These are phyloP conservation scores for Syngnathus acus DNA, from an alignment of 2,797 vertebrate species.

Conservation along the genomic window DNA sequence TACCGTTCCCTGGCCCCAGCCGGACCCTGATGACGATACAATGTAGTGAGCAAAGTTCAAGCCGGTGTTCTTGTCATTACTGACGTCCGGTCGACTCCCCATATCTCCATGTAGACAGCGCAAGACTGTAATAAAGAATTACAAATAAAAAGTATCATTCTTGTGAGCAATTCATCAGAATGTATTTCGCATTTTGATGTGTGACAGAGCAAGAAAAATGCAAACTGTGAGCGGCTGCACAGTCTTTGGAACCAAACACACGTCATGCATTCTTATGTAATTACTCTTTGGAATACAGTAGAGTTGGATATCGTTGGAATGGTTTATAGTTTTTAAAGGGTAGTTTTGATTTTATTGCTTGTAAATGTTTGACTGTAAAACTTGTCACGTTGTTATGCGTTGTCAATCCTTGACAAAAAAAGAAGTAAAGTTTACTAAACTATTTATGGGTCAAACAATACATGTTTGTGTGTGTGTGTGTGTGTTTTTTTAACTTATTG, in stretches of 20 bases:
- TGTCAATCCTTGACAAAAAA: neutral
- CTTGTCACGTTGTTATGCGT: neutral
- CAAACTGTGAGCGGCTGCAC: neutral
- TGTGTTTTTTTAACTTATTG: no score
- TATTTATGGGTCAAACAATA: no score
- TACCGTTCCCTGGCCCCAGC: slow-evolving; percentile 10
- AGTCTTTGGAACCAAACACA: slow-evolving; percentile 49
- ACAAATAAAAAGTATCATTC: neutral
- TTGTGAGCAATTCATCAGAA: no score
- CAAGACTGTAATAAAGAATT: neutral
- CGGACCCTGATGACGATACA: slow-evolving; percentile 58
- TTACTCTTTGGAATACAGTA: neutral
- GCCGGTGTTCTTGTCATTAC: slow-evolving; percentile 19
- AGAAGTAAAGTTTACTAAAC: neutral
- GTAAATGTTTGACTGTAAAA: neutral
- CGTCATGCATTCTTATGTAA: slow-evolving; percentile 1
- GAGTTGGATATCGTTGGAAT: neutral
- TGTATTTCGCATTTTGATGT: neutral
- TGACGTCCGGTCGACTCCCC: slow-evolving; percentile 2
- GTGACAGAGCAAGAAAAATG: neutral
- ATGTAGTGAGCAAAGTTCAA: slow-evolving; percentile 65
- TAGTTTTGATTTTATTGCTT: neutral
- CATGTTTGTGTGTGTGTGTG: no score
- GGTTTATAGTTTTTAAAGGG: neutral
- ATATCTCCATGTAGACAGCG: neutral